Evolutionary conservation across 2,888 invertebrate genomes (phyloP).

Genomic region (Phrixothrix hirtus): DNA sequence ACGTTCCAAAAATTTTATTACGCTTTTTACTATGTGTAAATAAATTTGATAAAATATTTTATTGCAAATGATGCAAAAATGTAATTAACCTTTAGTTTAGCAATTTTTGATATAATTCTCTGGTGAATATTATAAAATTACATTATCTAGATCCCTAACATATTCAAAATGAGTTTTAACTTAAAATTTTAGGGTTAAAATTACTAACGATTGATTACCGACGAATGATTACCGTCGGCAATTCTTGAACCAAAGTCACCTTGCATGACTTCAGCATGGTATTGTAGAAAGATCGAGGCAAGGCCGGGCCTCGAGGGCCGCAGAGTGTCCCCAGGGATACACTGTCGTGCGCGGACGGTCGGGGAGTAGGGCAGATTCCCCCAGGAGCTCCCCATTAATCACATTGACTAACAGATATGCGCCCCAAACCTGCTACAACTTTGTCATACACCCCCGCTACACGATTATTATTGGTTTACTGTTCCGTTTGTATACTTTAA

Average conservation of each 20-base stretch:
- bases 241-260: slow-evolving; percentile 17
- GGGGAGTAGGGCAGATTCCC: slow-evolving; percentile 46
- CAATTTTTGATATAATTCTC: too few relatives aligned
- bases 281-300: slow-evolving; percentile 35
- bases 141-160: too few relatives aligned
- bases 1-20: too few relatives aligned
- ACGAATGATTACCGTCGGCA: too few relatives aligned
- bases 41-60: too few relatives aligned
- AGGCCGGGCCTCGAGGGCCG: slow-evolving; percentile 39
- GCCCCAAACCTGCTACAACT: slow-evolving; percentile 46
- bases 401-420: slow-evolving; percentile 53
- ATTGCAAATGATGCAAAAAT: too few relatives aligned
- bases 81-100: too few relatives aligned
- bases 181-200: too few relatives aligned
- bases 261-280: slow-evolving; percentile 32
- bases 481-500: slow-evolving; percentile 32
- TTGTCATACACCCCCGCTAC: slow-evolving; percentile 45
- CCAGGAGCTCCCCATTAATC: slow-evolving; percentile 56
- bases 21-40: too few relatives aligned
- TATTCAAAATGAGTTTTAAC: too few relatives aligned
- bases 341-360: slow-evolving; percentile 44
- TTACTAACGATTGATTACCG: too few relatives aligned
- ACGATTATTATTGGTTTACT: slow-evolving; percentile 43
- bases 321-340: slow-evolving; percentile 39
- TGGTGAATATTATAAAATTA: too few relatives aligned